A percentile compares a stretch with the other conserved stretches of the same genome.
These are phyloP conservation scores for Gastrophysa polygoni DNA, from an alignment of 2,888 invertebrate genomes.

Conservation along the genomic window DNA sequence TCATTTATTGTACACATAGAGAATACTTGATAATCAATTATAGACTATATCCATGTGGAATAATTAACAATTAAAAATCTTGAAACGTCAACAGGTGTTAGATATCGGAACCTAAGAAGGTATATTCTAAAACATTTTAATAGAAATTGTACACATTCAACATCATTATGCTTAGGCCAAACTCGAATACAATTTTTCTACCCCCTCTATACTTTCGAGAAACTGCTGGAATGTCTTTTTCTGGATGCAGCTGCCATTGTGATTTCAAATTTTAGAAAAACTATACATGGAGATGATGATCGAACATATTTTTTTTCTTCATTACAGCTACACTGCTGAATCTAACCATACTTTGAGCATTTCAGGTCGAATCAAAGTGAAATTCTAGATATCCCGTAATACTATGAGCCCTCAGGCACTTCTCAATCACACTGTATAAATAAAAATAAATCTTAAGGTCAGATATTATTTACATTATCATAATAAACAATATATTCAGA, in stretches of 20 bases:
- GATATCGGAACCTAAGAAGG: constrained; percentile 30
- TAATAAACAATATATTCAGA: too few species aligned
- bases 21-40: constrained; percentile 37
- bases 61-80: constrained; percentile 38
- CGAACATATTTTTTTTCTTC: neutral
- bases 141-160: constrained; percentile 31
- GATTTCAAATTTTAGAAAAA: constrained; percentile 1
- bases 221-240: neutral
- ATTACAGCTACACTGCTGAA: neutral
- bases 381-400: neutral
- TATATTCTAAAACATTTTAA: constrained; percentile 30
- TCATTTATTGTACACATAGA: constrained; percentile 35
- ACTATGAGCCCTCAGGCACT: constrained; percentile 32
- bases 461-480: too few species aligned
- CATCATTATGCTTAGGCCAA: constrained; percentile 32
- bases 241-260: constrained; percentile 6
- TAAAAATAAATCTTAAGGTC: too few species aligned
- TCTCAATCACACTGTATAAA: constrained; percentile 19
- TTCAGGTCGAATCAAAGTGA: neutral
- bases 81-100: constrained; percentile 39
- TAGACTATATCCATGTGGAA: constrained; percentile 35
- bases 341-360: neutral
- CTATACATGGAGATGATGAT: constrained; percentile 1
- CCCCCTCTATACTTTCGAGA: neutral
- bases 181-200: constrained; percentile 22